These are phyloP conservation scores for Tetragonula carbonaria DNA, from an alignment of 2,888 invertebrate species.

Conservation along the genomic window DNA sequence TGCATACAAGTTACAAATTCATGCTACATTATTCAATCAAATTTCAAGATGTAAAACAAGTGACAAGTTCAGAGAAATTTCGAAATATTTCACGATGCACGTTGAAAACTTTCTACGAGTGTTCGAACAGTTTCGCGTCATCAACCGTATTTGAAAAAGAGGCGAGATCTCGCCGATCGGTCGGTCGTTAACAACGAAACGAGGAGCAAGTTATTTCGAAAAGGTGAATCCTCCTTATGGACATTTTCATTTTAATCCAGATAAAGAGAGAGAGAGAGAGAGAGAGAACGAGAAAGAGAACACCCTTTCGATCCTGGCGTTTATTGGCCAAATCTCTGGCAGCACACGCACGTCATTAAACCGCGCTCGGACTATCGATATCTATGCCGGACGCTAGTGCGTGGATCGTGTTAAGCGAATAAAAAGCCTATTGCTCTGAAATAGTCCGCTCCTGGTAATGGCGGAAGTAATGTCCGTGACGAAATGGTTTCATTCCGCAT, in stretches of 20 bases:
- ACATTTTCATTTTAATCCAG: conserved; percentile 67
- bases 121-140: neutral
- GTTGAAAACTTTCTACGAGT: too few species aligned
- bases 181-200: neutral
- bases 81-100: too few species aligned
- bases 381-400: conserved; percentile 76
- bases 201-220: conserved; percentile 24
- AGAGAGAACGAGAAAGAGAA: conserved; percentile 14
- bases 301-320: conserved; percentile 73
- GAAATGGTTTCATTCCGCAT: conserved; percentile 51
- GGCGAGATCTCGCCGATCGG: neutral
- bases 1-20: too few species aligned
- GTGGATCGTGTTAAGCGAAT: conserved; percentile 77
- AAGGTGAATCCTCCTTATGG: conserved; percentile 48
- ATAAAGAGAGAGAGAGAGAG: too few species aligned
- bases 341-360: conserved; percentile 83
- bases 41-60: too few species aligned
- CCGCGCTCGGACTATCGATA: conserved; percentile 79
- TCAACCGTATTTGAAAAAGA: neutral
- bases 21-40: too few species aligned
- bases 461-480: conserved; percentile 54
- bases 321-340: conserved; percentile 83
- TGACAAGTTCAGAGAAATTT: too few species aligned
- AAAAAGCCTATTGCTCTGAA: conserved; percentile 77
- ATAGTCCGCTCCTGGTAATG: conserved; percentile 36